Conservation (phyloP, 2,888 invertebrate species). For the Lottia gigantea region DNA sequence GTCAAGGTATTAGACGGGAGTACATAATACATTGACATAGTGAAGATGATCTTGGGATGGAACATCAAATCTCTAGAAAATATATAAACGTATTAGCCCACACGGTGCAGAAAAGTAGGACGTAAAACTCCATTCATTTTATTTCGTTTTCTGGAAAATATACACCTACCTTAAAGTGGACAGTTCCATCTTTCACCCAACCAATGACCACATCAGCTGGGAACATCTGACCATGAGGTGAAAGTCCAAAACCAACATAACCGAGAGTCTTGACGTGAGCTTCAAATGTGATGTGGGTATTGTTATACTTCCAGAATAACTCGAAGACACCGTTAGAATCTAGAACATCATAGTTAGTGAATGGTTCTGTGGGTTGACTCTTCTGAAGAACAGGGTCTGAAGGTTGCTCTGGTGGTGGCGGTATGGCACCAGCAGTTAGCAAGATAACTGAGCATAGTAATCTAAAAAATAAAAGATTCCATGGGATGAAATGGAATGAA, state of each 20-base stretch:
- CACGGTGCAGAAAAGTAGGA: too few species aligned
- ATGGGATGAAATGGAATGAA: too few species aligned
- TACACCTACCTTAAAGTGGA: conserved; percentile 46
- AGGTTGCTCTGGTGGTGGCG: background rate
- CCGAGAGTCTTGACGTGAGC: conserved; percentile 70
- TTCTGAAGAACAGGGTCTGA: background rate
- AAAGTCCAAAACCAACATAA: conserved; percentile 89
- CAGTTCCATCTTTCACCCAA: conserved; percentile 75
- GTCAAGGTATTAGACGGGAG: too few species aligned
- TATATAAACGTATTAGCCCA: too few species aligned
- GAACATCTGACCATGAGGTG: conserved; percentile 81
- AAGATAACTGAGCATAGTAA: too few species aligned
- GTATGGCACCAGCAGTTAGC: background rate
- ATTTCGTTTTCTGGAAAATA: too few species aligned
- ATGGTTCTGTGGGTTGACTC: conserved; percentile 30
- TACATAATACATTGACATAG: too few species aligned
- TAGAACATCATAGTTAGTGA: conserved; percentile 26
- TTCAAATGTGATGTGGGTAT: conserved; percentile 43
- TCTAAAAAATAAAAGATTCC: too few species aligned
- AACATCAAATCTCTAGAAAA: too few species aligned
- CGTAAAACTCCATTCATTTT: too few species aligned
- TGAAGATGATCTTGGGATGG: too few species aligned
- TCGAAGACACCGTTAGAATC: conserved; percentile 36
- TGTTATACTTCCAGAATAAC: conserved; percentile 43
- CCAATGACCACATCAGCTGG: conserved; percentile 89